phyloP scores from a whole-genome alignment of 1,140 invertebrate species.

The Ceratina japonica region DNA sequence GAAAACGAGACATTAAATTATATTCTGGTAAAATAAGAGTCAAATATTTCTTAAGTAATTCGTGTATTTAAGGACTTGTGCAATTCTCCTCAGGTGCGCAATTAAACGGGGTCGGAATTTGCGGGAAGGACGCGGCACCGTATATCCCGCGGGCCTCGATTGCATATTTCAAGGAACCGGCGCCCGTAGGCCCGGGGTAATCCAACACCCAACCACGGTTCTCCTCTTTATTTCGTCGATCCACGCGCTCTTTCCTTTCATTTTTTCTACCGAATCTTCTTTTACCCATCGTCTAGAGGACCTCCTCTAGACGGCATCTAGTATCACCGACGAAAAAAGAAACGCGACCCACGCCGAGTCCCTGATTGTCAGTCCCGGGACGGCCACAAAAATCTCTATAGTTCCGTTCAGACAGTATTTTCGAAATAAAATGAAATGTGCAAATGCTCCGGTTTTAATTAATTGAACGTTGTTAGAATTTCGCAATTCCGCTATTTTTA shows the following conservation, averaged over 20 bases:
- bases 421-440: too few relatives aligned
- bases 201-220: slow-evolving; percentile 37
- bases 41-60: too few relatives aligned
- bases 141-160: slow-evolving; percentile 11
- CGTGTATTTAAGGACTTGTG: too few relatives aligned
- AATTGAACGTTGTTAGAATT: too few relatives aligned
- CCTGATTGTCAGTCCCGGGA: slow-evolving; percentile 14
- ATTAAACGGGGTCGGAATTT: neutral
- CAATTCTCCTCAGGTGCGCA: too few relatives aligned
- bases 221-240: slow-evolving; percentile 47
- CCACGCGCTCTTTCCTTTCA: slow-evolving; percentile 29
- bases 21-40: too few relatives aligned
- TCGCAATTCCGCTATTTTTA: too few relatives aligned
- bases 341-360: slow-evolving; percentile 43
- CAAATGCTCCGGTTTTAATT: too few relatives aligned
- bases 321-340: slow-evolving; percentile 55
- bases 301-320: slow-evolving; percentile 60
- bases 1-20: too few relatives aligned
- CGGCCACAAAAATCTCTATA: slow-evolving; percentile 32
- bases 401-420: neutral
- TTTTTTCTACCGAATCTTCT: slow-evolving; percentile 42
- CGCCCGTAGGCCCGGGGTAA: slow-evolving; percentile 50
- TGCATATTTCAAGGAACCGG: slow-evolving; percentile 39
- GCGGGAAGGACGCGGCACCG: neutral
- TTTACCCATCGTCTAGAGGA: slow-evolving; percentile 51